Evolutionary conservation across 2,113 vertebrate species (phyloP), one percentile per base, ranked within the genome.

Genomic region (Ptychochromis oligacanthus): DNA sequence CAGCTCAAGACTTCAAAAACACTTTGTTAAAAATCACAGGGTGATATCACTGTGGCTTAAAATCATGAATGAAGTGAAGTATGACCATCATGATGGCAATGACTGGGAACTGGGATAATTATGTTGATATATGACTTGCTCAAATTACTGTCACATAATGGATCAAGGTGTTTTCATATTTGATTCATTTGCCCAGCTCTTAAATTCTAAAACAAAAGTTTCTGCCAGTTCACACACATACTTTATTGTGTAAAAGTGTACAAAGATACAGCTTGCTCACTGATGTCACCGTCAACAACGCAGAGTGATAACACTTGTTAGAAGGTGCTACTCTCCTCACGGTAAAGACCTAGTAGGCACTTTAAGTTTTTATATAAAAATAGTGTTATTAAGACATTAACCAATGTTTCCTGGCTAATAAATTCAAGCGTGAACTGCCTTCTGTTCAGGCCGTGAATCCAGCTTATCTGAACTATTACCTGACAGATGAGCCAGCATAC

Each of bases 211-310:
- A 54, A 9, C 20, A 72, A 72, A 54, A 31, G 0, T 18, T 54
- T 1, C 4, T 54, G 67, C 26, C n/a, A 72, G 26, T 0, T 72
- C 67, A 72, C 40, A 49, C 22, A 43, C 62, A 75, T 17, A 22
- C 8, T 89, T 91, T 87, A 91, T 90, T 89, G 60, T 81, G 79
- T 49, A 81, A 87, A 88, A 85, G 54, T 7, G 64, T 79, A 82
- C 52, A 91, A 88, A 81, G 64, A 61, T 46, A 31, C 58, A 86
- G 57, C 31, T 52, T 75, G 40, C 74, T 61, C 40, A 84, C 10
- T 1, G 65, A 77, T 4, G 38, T 34, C 15, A 54, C 43, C 56
- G 1, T 79, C 8, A 17, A 65, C 75, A 79, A 20, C 20, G 24
- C 24, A 77, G 70, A 58, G 0, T 60, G 82, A 83, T 1, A 40